Base-by-base conservation (phyloP, 2,888 invertebrate species). In the Erebia ligea region DNA sequence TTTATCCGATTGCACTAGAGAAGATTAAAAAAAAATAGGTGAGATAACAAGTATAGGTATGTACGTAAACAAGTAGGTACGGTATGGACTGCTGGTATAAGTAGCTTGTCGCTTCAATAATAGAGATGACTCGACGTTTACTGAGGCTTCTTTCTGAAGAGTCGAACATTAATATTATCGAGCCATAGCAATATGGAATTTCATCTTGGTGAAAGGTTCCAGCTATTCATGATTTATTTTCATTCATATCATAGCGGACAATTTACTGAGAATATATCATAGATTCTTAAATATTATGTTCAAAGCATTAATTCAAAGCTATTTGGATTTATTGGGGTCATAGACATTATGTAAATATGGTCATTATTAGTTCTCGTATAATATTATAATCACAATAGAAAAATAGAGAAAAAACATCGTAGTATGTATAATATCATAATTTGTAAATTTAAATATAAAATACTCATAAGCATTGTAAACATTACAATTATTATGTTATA, bases 221-320 rank as follows among this genome's bases (percentile, higher is more conserved):
- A 67, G 70, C 71, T 70, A 69, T 70, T 70, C 72, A 73, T 75
- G 74, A 76, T 77, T 76, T 76, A 76, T 76, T 75, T 77, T 76
- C 69, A 72, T 73, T 72, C 72, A 71, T 73, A 76, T 74, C 66
- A 75, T 72, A 67, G 75, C 71, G 70, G 64, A 75, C 73, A 76
- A 76, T 76, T 73, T 74, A 69, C 72, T 72, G 70, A 73, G 68
- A 70, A 72, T 75, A 50, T 75, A 50, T 73, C 48, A 13, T 45
- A 57, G 59, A 76, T 75, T 73, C 63, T 73, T 74, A 62, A 66
- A 69, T 66, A 72, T 73, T 68, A 68, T 61, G 40, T 63, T 62
- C 63, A 69, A n/a, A n/a, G n/a, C 45, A 69, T 69, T 11, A 56
- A 25, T 19, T 52, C 0, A n/a, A 17, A n/a, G 57, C 25, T 25